Conservation (phyloP, 2,113 vertebrate genomes). For the Scomber colias region DNA sequence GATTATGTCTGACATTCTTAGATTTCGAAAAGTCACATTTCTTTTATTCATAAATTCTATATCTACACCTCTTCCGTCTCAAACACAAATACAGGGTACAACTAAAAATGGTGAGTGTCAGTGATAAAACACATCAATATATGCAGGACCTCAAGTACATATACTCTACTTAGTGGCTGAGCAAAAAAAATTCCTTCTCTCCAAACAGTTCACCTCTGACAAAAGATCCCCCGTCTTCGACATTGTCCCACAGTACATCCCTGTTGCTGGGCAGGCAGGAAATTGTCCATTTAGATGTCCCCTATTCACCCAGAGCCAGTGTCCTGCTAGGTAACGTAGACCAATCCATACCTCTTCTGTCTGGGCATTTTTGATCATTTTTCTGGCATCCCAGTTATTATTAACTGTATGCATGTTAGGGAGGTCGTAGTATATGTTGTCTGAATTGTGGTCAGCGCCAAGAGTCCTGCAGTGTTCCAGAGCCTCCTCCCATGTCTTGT, state of each 20-base stretch:
- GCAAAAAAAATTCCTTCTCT: conserved; percentile 1
- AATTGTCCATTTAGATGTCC: not conserved
- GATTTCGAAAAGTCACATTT: no score
- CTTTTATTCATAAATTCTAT: no score
- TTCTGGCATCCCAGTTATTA: no score
- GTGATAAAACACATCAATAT: no score
- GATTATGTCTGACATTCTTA: no score
- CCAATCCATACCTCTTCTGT: conserved; percentile 35
- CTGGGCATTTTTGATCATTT: not conserved
- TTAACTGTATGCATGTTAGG: not conserved
- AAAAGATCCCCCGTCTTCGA: not conserved
- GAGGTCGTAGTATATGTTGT: not conserved
- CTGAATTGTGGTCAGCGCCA: not conserved
- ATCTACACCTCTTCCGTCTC: no score
- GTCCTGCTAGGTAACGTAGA: conserved; percentile 29
- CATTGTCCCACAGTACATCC: conserved; percentile 20
- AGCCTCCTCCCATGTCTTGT: conserved; percentile 40
- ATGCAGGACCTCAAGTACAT: no score
- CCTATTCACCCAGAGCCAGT: conserved; percentile 38
- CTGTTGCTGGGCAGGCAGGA: not conserved
- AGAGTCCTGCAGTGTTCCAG: conserved; percentile 30
- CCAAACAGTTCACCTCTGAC: not conserved
- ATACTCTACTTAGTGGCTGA: no score
- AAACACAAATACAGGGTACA: no score
- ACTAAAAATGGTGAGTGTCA: no score